Base-by-base conservation (phyloP, 2,888 invertebrate genomes). In the Phania funesta region DNA sequence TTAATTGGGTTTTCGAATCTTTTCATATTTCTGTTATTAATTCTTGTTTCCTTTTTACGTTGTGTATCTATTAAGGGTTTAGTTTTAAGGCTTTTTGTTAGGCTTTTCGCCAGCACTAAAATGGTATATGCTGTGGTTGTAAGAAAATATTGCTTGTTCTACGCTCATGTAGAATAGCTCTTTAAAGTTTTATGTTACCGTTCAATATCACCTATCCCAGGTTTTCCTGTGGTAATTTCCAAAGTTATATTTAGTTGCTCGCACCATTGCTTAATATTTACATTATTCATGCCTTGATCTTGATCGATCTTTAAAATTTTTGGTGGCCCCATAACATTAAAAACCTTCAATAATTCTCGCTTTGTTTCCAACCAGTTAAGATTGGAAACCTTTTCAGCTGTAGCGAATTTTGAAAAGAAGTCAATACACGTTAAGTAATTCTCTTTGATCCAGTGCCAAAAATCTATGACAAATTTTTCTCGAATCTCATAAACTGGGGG, bases 141-240 rank as follows among this genome's bases (percentile, higher is more conserved):
- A 29, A 7, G 29, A n/a, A n/a, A n/a, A n/a, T n/a, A n/a, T n/a
- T n/a, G n/a, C n/a, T n/a, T n/a, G n/a, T n/a, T n/a, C n/a, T n/a
- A n/a, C n/a, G n/a, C n/a, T n/a, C n/a, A n/a, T n/a, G n/a, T n/a
- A n/a, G n/a, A n/a, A n/a, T n/a, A n/a, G n/a, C n/a, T n/a, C n/a
- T n/a, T n/a, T n/a, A n/a, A n/a, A n/a, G n/a, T n/a, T n/a, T n/a
- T n/a, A n/a, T n/a, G 29, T 29, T n/a, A n/a, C n/a, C n/a, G 7
- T 32, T 83, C 71, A 50, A 80, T 83, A 56, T 83, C 74, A 16
- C 58, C 67, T 26, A 73, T n/a, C n/a, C 78, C 76, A 56, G 67
- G 68, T 65, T 80, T 80, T 13, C 78, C 74, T 22, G 77, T 78
- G 13, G 80, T 81, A 16, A 80, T 67, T 50, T 80, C 71, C 41